Percentiles rank a stretch among this genome's conserved stretches.
phyloP scores from a whole-genome alignment of 64 coral and sea anemone genomes.

The Montipora capricornis region DNA sequence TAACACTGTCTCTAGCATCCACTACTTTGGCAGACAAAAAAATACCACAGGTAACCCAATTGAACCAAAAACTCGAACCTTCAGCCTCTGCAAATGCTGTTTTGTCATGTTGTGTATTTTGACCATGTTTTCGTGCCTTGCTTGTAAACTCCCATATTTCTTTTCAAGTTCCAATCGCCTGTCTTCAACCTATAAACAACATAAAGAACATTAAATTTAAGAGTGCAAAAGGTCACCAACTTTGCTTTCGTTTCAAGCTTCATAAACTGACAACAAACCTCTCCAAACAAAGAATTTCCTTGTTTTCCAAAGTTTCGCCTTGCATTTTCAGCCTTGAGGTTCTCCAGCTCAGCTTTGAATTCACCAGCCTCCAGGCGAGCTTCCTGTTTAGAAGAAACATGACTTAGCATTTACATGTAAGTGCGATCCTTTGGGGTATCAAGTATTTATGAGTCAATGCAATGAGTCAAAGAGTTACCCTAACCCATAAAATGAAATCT shows the following conservation, averaged over 20 bases:
- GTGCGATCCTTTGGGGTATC: no score
- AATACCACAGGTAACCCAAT: no score
- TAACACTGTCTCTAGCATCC: no score
- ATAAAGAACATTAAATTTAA: no score
- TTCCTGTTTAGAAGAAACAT: slow-evolving; percentile 37
- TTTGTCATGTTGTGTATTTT: slow-evolving; percentile 87
- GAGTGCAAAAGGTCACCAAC: no score
- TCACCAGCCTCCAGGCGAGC: slow-evolving; percentile 88
- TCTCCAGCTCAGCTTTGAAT: slow-evolving; percentile 84
- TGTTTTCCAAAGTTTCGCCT: slow-evolving; percentile 83
- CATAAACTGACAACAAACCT: slow-evolving; percentile 21
- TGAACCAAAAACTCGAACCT: slow-evolving; percentile 12
- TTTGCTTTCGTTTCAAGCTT: no score
- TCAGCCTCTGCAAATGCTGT: slow-evolving; percentile 83
- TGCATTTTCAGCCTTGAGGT: slow-evolving; percentile 80
- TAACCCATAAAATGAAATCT: no score
- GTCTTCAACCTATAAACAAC: slow-evolving; percentile 67
- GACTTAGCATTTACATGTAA: no score
- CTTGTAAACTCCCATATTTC: slow-evolving; percentile 75
- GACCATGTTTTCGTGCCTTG: slow-evolving; percentile 76
- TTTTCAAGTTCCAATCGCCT: slow-evolving; percentile 85
- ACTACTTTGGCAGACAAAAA: no score
- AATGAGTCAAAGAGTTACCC: no score
- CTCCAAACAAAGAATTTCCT: slow-evolving; percentile 98
- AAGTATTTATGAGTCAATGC: no score